These are phyloP conservation scores for Hypomecis punctinalis DNA, from an alignment of 2,888 invertebrate genomes.

Conservation along the genomic window DNA sequence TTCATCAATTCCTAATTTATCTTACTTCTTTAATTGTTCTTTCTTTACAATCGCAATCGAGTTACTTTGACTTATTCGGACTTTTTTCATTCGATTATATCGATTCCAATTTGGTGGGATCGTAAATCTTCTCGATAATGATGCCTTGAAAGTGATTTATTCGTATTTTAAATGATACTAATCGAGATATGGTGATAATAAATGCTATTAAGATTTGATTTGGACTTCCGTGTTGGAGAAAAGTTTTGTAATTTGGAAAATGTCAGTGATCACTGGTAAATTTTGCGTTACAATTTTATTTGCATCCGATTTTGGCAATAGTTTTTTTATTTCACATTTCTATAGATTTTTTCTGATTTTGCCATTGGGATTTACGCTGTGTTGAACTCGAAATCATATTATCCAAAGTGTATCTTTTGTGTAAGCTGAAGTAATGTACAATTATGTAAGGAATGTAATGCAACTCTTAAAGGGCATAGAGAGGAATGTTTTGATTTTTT, in stretches of 20 bases:
- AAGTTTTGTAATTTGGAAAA: constrained; percentile 8
- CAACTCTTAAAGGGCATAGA: no score
- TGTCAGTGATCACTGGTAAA: not conserved
- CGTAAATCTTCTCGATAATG: constrained; percentile 65
- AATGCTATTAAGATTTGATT: constrained; percentile 24
- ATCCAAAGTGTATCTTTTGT: no score
- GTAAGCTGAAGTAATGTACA: no score
- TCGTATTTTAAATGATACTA: constrained; percentile 43
- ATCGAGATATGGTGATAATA: constrained; percentile 28
- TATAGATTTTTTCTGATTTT: no score
- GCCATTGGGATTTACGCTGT: no score
- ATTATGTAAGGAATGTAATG: no score
- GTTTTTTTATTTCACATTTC: no score
- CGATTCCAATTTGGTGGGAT: constrained; percentile 63
- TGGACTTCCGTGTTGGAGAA: constrained; percentile 10
- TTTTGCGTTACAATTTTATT: not conserved
- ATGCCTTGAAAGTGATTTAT: constrained; percentile 47
- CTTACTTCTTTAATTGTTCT: constrained; percentile 77
- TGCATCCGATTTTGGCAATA: not conserved
- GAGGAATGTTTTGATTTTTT: no score
- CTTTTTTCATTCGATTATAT: constrained; percentile 58
- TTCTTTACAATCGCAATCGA: constrained; percentile 71
- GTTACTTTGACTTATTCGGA: constrained; percentile 53
- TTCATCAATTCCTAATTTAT: constrained; percentile 82
- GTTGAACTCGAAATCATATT: no score